These are phyloP conservation scores for Saccostrea echinata DNA, from an alignment of 1,140 invertebrate genomes.

Conservation along the genomic window DNA sequence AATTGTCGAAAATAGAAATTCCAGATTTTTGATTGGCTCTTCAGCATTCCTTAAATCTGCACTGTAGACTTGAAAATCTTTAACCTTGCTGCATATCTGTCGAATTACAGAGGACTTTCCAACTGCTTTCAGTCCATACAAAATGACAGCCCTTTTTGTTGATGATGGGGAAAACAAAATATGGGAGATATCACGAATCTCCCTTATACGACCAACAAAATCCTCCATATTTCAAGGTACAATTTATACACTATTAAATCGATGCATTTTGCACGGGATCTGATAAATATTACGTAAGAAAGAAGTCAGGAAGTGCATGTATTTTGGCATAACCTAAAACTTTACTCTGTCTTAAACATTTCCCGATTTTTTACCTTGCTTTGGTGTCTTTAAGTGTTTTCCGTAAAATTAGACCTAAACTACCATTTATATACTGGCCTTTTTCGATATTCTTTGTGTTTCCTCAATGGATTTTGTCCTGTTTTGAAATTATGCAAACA, in stretches of 20 bases:
- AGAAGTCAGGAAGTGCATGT: no score
- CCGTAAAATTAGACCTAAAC: no score
- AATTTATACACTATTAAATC: not conserved
- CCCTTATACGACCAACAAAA: not conserved
- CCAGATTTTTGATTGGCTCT: slow-evolving; percentile 4
- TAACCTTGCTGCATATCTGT: not conserved
- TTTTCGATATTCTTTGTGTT: no score
- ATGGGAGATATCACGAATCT: slow-evolving; percentile 17
- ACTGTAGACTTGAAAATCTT: slow-evolving; percentile 1
- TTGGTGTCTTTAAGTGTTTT: no score
- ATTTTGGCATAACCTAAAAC: no score
- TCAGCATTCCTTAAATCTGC: slow-evolving; percentile 21
- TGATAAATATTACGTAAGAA: no score
- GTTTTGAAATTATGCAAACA: no score
- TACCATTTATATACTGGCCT: no score
- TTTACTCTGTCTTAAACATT: no score
- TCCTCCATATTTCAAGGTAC: not conserved
- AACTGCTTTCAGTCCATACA: slow-evolving; percentile 42
- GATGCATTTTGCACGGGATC: not conserved
- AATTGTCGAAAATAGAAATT: not conserved
- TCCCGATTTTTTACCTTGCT: no score
- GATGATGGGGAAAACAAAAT: not conserved
- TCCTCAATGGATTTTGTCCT: no score
- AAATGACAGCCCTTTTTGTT: not conserved
- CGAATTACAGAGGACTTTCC: slow-evolving; percentile 49